A percentile compares a stretch with the other conserved stretches of the same genome.
Evolutionary conservation across 1,140 invertebrate genomes (phyloP).

Genomic region (Ceratina australensis): DNA sequence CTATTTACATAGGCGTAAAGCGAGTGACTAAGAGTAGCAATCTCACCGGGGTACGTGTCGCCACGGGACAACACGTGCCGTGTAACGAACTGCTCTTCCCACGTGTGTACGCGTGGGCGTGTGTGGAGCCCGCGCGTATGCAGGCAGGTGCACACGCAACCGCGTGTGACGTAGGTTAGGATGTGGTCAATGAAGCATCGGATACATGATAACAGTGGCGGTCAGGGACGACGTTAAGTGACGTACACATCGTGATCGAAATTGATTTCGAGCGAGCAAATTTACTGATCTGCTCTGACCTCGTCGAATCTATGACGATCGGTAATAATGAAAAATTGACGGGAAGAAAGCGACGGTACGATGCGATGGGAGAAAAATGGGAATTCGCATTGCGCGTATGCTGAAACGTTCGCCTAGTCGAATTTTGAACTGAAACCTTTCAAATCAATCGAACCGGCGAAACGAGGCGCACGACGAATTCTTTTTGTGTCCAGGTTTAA

Average conservation of each 20-base stretch:
- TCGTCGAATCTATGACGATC: too few species aligned
- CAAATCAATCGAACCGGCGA: background rate
- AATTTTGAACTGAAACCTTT: too few species aligned
- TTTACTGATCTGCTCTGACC: too few species aligned
- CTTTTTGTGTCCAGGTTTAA: background rate
- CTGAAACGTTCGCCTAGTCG: background rate
- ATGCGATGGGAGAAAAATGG: too few species aligned
- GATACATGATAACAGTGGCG: conserved; percentile 47
- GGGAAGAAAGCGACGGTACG: background rate
- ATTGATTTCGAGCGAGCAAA: background rate
- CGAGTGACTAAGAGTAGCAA: conserved; percentile 37
- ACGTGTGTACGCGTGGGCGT: background rate
- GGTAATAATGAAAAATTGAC: background rate
- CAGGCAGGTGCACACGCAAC: conserved; percentile 22
- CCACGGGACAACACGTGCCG: conserved; percentile 24
- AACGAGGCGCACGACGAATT: too few species aligned
- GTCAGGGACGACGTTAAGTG: conserved; percentile 24
- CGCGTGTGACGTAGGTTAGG: conserved; percentile 31
- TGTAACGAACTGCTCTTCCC: conserved; percentile 10
- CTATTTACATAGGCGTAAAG: conserved; percentile 26
- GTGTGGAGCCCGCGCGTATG: background rate
- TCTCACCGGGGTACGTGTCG: conserved; percentile 31
- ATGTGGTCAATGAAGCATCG: conserved; percentile 46
- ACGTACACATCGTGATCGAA: conserved; percentile 5
- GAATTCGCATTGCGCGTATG: background rate